phyloP scores from a whole-genome alignment of 1,140 invertebrate species.

The Ericerus pela region DNA sequence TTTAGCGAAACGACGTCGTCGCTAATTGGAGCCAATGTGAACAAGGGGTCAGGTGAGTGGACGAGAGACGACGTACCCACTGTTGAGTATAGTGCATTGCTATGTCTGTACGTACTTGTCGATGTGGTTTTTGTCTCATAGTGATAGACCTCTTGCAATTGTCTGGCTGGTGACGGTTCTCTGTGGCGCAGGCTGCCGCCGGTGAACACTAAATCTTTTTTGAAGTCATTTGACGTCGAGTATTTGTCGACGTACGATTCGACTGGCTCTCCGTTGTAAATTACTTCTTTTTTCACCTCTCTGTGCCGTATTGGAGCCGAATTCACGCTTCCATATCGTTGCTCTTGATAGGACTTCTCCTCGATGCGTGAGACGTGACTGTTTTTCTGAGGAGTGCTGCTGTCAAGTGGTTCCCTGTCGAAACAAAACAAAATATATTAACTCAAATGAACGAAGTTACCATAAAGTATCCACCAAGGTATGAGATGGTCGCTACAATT shows the following conservation, averaged over 20 bases:
- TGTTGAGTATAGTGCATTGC: not conserved
- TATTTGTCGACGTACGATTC: constrained; percentile 2
- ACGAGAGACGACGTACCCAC: not conserved
- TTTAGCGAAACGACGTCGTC: too few relatives aligned
- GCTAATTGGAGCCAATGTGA: too few relatives aligned
- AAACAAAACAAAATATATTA: too few relatives aligned
- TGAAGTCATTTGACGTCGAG: not conserved
- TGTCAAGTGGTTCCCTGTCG: not conserved
- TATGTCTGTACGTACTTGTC: constrained; percentile 7
- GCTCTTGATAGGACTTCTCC: constrained; percentile 17
- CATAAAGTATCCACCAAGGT: too few relatives aligned
- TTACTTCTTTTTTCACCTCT: constrained; percentile 1
- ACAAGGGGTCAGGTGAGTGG: not conserved
- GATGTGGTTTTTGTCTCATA: constrained; percentile 19
- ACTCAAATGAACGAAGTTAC: too few relatives aligned
- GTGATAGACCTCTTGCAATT: constrained; percentile 18
- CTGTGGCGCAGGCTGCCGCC: not conserved
- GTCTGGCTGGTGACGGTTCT: constrained; percentile 21
- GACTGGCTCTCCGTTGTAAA: constrained; percentile 8
- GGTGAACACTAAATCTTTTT: not conserved
- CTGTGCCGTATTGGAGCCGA: not conserved
- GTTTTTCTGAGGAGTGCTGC: constrained; percentile 13
- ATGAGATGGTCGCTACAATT: too few relatives aligned
- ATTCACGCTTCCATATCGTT: constrained; percentile 15
- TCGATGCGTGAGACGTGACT: constrained; percentile 22